Evolutionary conservation across 2,797 vertebrate genomes (phyloP), one percentile per base, ranked within the genome.

Genomic region (Triplophysa bombifrons): DNA sequence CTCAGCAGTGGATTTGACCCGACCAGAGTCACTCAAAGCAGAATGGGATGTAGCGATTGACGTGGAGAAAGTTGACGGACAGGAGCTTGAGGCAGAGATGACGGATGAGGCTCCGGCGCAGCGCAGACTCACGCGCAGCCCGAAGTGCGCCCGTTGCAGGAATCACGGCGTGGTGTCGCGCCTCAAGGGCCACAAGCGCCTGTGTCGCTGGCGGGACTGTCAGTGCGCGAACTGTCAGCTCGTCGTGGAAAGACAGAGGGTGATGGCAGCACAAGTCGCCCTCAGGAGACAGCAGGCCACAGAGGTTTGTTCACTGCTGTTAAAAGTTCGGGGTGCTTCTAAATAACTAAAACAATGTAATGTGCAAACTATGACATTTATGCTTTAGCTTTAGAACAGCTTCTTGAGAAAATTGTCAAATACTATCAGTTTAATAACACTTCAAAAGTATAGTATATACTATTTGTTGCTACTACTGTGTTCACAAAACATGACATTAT

Each of bases 241-340:
- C 84, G 93, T 95, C 83, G 91, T 93, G 85, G 93, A 94, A 91
- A 88, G 93, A 61, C 94, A 94, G 88, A 91, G 94, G 72, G 94
- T 94, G 83, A 95, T 94, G 93, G 94, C 94, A 0, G 94, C 93
- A 17, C 93, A 94, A 85, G 93, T 94, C 74, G 94, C 93, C 20
- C 91, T 94, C 55, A 86, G 94, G 87, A 88, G 94, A 85, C 92
- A 92, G 71, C 92, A 93, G 80, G 86, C 88, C 11, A 90, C 91
- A 53, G 91, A 92, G 89, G 90, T 92, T 88, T 89, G 84, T 74
- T 76, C 44, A 68, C 41, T 11, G 41, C 38, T 71, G 17, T 83
- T 22, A 80, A 74, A 84, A 51, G 10, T 48, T 76, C 51, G 10
- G 17, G 3, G 56, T 25, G 76, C 76, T 53, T 46, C 3, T 2